phyloP scores from a whole-genome alignment of 2,888 invertebrate genomes.

The Tridacna crocea region DNA sequence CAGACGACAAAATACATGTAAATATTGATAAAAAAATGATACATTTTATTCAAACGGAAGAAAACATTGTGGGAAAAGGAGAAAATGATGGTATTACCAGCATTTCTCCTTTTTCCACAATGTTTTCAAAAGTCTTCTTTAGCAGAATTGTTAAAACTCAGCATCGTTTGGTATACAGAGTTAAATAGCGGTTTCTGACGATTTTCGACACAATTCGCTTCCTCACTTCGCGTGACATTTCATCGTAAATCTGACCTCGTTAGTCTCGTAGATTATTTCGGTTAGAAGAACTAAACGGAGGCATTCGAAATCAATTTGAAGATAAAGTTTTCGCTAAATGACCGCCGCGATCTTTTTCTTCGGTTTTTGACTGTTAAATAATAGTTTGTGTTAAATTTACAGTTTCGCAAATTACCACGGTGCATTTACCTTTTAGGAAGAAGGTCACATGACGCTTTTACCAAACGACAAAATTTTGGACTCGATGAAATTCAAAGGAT shows the following conservation, averaged over 20 bases:
- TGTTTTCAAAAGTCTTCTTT: too few species aligned
- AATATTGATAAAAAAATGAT: too few species aligned
- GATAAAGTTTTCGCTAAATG: conserved; percentile 18
- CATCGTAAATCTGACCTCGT: conserved; percentile 27
- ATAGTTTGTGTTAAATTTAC: conserved; percentile 10
- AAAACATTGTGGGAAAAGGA: too few species aligned
- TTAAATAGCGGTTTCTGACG: too few species aligned
- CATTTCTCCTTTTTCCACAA: too few species aligned
- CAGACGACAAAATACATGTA: too few species aligned
- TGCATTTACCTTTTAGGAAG: not conserved
- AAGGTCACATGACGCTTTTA: not conserved
- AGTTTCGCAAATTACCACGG: conserved; percentile 4
- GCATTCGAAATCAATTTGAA: conserved; percentile 21
- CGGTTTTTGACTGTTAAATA: conserved; percentile 9
- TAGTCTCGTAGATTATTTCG: conserved; percentile 3
- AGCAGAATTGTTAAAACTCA: too few species aligned
- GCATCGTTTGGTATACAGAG: too few species aligned
- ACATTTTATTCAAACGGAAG: too few species aligned
- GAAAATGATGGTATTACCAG: too few species aligned
- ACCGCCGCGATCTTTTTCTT: conserved; percentile 4
- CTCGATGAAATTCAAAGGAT: too few species aligned
- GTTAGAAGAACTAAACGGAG: conserved; percentile 11
- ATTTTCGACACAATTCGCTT: conserved; percentile 4
- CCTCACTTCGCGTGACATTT: conserved; percentile 23
- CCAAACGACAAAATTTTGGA: too few species aligned